phyloP scores from a whole-genome alignment of 2,113 vertebrate species.

The Barbus barbus region DNA sequence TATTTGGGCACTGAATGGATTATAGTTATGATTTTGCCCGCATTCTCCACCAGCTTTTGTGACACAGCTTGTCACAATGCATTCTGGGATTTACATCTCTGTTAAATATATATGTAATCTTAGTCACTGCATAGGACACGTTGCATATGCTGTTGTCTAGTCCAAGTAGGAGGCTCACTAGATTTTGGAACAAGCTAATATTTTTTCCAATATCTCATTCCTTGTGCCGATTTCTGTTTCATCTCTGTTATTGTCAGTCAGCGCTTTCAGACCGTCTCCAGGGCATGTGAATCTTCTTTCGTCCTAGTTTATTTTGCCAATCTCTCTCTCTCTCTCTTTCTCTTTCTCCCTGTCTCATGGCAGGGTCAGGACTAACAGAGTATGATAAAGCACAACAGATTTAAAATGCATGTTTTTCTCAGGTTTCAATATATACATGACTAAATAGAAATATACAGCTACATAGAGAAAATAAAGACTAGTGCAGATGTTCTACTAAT shows the following conservation, averaged over 20 bases:
- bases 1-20: neutral
- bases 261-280: slow-evolving; percentile 18
- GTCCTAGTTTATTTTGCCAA: slow-evolving; percentile 76
- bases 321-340: slow-evolving; percentile 52
- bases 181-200: neutral
- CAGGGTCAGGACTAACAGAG: slow-evolving; percentile 67
- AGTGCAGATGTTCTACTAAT: slow-evolving; percentile 70
- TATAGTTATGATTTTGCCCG: neutral
- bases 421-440: slow-evolving; percentile 76
- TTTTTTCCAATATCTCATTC: neutral
- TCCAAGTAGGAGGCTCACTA: neutral
- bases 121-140: neutral
- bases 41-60: neutral
- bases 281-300: slow-evolving; percentile 4
- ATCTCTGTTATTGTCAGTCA: neutral
- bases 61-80: too few species aligned
- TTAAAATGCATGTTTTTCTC: slow-evolving; percentile 82
- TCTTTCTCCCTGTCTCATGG: slow-evolving; percentile 51
- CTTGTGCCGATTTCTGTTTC: neutral
- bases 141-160: neutral
- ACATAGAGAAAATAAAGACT: slow-evolving; percentile 59
- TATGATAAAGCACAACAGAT: slow-evolving; percentile 80
- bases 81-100: too few species aligned
- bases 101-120: too few species aligned
- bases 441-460: slow-evolving; percentile 73